Base-by-base conservation (phyloP, 2,113 vertebrate species). In the Quiscalus mexicanus region DNA sequence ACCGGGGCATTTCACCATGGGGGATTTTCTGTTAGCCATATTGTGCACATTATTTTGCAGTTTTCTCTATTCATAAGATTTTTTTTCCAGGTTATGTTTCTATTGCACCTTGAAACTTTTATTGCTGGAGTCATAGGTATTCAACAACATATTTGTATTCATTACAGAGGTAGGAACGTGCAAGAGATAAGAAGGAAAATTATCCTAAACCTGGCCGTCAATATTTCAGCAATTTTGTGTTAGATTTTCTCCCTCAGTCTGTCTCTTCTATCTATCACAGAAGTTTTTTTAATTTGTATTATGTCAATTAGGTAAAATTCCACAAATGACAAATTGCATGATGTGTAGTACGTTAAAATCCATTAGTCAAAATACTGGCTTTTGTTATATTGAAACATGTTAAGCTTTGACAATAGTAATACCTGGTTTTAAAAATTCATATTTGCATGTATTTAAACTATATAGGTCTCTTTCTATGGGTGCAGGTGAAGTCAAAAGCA, bases 41-140 rank as follows among this genome's bases (percentile, higher is more conserved):
- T 9, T 1, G 1, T 45, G 24, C 5, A 27, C 3, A 4, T 49
- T 31, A 25, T 67, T 84, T 60, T 69, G 1, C 15, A 7, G 5
- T 67, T 88, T 90, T 79, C 42, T 74, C 6, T 18, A 11, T 39
- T 89, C 24, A 16, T 55, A n/a, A 64, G 30, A 9, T 44, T 81
- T 53, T 89, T 87, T 56, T 58, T n/a, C n/a, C 53, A 81, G 27
- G 2, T 84, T 81, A 18, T 35, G 9, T 73, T 62, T 6, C 9
- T 81, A 37, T 53, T 67, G 33, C 17, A 44, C 16, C 10, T n/a
- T 74, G n/a, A 37, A 74, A 31, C 9, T 39, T 79, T 86, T 63
- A 39, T 71, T 80, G 31, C 24, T 77, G 24, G 27, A 7, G 3
- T 73, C 41, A 62, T 11, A 78, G 23, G 12, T 74, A 42, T 52